phyloP scores from a whole-genome alignment of 2,113 vertebrate genomes.

The Colaptes auratus region DNA sequence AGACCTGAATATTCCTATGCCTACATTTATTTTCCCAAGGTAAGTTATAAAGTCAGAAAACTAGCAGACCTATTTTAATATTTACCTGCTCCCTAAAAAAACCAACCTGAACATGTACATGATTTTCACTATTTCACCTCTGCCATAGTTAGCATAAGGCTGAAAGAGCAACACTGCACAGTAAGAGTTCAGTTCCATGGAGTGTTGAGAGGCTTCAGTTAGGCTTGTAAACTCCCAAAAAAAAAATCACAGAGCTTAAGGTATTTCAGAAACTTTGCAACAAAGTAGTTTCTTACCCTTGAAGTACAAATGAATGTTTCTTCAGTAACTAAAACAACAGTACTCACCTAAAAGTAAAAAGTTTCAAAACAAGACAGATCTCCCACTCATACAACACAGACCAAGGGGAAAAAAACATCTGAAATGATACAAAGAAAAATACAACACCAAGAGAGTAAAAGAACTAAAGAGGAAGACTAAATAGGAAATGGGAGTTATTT shows the following conservation, averaged over 20 bases:
- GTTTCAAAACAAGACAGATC: background rate
- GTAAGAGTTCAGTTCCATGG: background rate
- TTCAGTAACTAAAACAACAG: background rate
- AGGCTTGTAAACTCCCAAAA: background rate
- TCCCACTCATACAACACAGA: background rate
- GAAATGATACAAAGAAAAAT: background rate
- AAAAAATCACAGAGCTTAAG: background rate
- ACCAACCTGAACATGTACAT: background rate
- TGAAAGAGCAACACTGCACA: background rate
- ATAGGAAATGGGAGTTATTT: background rate
- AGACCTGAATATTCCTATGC: background rate
- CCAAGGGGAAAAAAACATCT: background rate
- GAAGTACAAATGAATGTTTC: background rate
- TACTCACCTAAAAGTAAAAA: background rate
- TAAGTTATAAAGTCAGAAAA: background rate
- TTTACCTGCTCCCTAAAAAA: background rate
- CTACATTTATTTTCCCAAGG: background rate
- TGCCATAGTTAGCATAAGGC: background rate
- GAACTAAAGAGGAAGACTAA: background rate
- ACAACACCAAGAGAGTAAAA: background rate
- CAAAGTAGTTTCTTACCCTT: background rate
- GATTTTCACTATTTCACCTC: background rate
- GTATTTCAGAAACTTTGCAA: background rate
- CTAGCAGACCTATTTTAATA: background rate
- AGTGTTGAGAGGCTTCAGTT: background rate